Evolutionary conservation across 2,888 invertebrate genomes (phyloP), one percentile per base, ranked within the genome.

Genomic region (Apocheima hispidaria): DNA sequence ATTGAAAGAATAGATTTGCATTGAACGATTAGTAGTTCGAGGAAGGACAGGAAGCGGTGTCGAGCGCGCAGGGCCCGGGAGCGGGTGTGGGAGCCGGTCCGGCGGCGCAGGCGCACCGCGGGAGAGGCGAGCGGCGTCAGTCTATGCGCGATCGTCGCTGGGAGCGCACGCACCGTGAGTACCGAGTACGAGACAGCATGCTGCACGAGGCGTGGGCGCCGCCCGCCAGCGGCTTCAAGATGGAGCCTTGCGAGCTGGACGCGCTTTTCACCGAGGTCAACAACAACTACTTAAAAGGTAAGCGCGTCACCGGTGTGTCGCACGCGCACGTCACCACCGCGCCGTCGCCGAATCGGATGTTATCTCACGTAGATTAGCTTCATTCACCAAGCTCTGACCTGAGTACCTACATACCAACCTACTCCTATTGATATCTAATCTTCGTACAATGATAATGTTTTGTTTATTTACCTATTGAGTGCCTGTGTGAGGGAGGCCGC

Each of bases 261-360:
- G 87, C 85, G 44, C 75, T 90, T 66, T 86, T 91, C 53, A 84
- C 84, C 0, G 91, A 92, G 66, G 88, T 90, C 65, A 88, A 90
- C 82, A 89, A 86, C 77, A 87, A 88, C 72, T 82, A 77, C 65
- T 56, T 78, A 23, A 88, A 89, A 85, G 90, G 90, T 89, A 67
- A 78, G 80, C 68, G n/a, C 33, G 1, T 18, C 28, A 12, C 23
- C 38, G 14, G 18, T 0, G 18, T 18, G n/a, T 1, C 26, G n/a
- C 14, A 2, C 30, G 7, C 26, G 35, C 7, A n/a, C 40, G 6
- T n/a, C 21, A n/a, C 21, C 40, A 18, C 30, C 30, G 18, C 41
- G 7, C n/a, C 18, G 0, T n/a, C 44, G n/a, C n/a, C 41, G 40
- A 21, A 41, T n/a, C 40, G 20, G 5, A 4, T 38, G n/a, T 36